Evolutionary conservation across 2,888 invertebrate genomes (phyloP), one percentile per base, ranked within the genome.

Genomic region (Torymus texanus): DNA sequence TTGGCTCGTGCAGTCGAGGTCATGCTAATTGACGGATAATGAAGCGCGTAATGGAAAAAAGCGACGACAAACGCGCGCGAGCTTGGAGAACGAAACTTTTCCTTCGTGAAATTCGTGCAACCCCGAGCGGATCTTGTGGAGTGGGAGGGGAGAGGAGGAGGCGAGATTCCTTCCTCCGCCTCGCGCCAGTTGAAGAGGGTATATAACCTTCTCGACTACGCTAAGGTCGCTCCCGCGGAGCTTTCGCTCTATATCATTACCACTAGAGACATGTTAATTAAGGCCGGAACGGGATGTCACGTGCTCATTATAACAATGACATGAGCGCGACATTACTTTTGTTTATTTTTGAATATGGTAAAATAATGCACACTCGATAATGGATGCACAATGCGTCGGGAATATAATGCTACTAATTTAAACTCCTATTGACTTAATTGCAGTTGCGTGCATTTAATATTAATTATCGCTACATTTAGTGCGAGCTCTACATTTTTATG

Each of bases 191-290:
- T 41, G 41, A 41, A 41, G 41, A 41, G 41, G 41, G 41, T 41
- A 41, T 41, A 41, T 66, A 16, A 66, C 74, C 58, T 74, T 66
- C 74, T 41, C 41, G 41, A 41, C 41, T 41, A 8, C 24, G 55
- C 13, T 55, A n/a, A 61, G 71, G 71, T 61, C 71, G 51, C 70
- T 16, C 21, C 24, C n/a, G 50, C n/a, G 41, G 8, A 41, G 41
- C 41, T 5, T 8, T 5, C 58, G 18, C 14, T n/a, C 59, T 71
- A 21, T 71, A 61, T 71, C 50, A 71, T 71, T 71, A 71, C 59
- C 21, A 29, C 53, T 50, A 65, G 56, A 41, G 41, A 67, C 67
- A 73, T 59, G 74, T 63, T 74, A 74, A 78, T 78, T 78, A 78
- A 58, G 51, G 2, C 62, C 70, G 24, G 56, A 16, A 68, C 73